A percentile compares a stretch with the other conserved stretches of the same genome.
Conservation (phyloP, 2,113 vertebrate genomes). For the Silurus asotus region DNA sequence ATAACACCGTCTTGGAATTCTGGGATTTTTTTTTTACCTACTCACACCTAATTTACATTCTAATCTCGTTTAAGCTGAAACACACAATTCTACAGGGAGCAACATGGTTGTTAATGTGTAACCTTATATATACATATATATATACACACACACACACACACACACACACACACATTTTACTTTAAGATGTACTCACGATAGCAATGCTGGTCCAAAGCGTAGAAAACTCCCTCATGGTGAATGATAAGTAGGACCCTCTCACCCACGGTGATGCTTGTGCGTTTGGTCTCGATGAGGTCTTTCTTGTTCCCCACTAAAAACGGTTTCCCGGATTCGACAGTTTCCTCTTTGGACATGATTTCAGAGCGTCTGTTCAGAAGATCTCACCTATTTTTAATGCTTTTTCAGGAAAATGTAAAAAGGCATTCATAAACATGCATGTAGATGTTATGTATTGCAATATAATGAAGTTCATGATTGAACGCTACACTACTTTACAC, state of each 20-base stretch:
- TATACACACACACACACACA: no score
- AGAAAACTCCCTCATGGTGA: constrained; percentile 77
- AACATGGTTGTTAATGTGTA: not conserved
- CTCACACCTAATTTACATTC: constrained; percentile 2
- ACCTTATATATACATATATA: not conserved
- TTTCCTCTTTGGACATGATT: constrained; percentile 55
- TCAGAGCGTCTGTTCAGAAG: not conserved
- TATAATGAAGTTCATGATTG: not conserved
- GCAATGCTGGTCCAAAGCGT: constrained; percentile 88
- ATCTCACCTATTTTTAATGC: not conserved
- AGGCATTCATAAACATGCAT: not conserved
- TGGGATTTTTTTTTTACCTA: not conserved
- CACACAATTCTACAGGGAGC: constrained; percentile 17
- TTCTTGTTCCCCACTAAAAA: constrained; percentile 80
- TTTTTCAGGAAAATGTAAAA: not conserved
- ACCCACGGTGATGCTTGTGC: constrained; percentile 72
- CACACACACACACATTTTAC: not conserved
- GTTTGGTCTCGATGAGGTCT: constrained; percentile 76
- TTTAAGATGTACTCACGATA: constrained; percentile 81
- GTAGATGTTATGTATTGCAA: not conserved
- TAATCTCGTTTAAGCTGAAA: not conserved
- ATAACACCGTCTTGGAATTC: not conserved
- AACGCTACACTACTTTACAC: not conserved
- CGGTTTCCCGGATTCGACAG: constrained; percentile 55
- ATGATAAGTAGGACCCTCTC: constrained; percentile 84